Base-by-base conservation (phyloP, 2,888 invertebrate species). In the Anticlea derivata region DNA sequence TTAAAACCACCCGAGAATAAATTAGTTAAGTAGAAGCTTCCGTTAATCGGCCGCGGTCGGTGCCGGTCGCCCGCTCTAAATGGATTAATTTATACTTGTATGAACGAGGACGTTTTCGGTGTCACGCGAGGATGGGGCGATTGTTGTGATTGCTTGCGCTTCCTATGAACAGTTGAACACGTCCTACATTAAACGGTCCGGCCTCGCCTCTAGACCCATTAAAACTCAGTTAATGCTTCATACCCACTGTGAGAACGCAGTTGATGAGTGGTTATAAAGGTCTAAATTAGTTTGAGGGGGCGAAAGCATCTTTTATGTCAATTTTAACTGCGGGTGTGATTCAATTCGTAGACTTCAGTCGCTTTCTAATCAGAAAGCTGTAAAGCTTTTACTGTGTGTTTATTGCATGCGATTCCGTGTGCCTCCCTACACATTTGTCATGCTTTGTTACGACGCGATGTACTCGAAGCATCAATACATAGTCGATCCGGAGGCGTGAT, bases 1-100 rank as follows among this genome's bases (percentile, higher is more conserved):
- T 91, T 91, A 91, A 91, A 91, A 91, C 90, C 85, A 88, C 88
- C 90, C 88, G 86, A 83, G 86, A 78, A 84, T 91, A 91, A 91
- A 91, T 91, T 90, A 91, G 89, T 91, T 91, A 91, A 91, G 90
- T 91, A 91, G 91, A 86, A 83, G 86, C 86, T 91, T 91, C 91
- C 91, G 91, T 86, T 91, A 91, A 91, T 91, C 91, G 91, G 83
- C 80, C 81, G 80, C 76, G 80, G 80, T 78, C 81, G 82, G 80
- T 84, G 83, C 78, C 83, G 83, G 83, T 78, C 80, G 86, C 74
- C 69, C 81, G 85, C 69, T 85, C 84, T 88, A 91, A 91, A 91
- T 91, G 91, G 91, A 91, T 91, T 91, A 91, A 91, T 91, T 91
- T 91, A 91, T 91, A 91, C 89, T 86, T 90, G 71, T 75, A 88